Base-by-base conservation (phyloP, 2,888 invertebrate species). In the Lithophane leautieri region DNA sequence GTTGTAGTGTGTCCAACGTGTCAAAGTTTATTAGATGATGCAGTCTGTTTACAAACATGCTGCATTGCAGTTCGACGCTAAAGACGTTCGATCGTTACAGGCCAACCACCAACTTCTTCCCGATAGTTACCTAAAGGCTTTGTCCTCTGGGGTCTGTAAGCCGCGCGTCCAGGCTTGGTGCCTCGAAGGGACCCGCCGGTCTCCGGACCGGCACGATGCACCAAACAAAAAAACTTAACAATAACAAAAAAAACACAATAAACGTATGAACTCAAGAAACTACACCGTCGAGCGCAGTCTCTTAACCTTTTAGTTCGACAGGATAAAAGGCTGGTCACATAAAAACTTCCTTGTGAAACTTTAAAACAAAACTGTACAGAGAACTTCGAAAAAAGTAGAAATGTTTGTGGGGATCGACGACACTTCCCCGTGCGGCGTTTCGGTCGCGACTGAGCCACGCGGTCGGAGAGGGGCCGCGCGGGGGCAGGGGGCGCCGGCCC, bases 341-440 rank as follows among this genome's bases (percentile, higher is more conserved):
- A 93, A 92, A 88, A 96, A 95, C 95, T 94, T 94, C 92, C 92
- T 94, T 91, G 91, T 91, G 89, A 93, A 96, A 95, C 95, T 96
- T 96, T 95, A 90, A 92, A 96, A 96, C 94, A 94, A 96, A 95
- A 95, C 95, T 93, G 93, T 93, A 92, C 87, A 90, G 93, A 93
- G 92, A 95, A 96, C 96, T 96, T 94, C 96, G 96, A 95, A 96
- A 96, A 96, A 96, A 96, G 96, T 96, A 96, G 93, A 92, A 91
- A 91, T 89, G 91, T 90, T 91, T 88, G 89, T 88, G 95, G 95
- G 94, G 95, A 94, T 88, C 93, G 92, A 90, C 95, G 92, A 91
- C 95, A 96, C 96, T 92, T 95, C 96, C 95, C 96, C 95, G 87
- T 86, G 77, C 94, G 93, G 94, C 95, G 95, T 91, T 93, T 92